Evolutionary conservation across 2,888 invertebrate genomes (phyloP), one percentile per base, ranked within the genome.

Genomic region (Gastracanthus pulcherrimus): DNA sequence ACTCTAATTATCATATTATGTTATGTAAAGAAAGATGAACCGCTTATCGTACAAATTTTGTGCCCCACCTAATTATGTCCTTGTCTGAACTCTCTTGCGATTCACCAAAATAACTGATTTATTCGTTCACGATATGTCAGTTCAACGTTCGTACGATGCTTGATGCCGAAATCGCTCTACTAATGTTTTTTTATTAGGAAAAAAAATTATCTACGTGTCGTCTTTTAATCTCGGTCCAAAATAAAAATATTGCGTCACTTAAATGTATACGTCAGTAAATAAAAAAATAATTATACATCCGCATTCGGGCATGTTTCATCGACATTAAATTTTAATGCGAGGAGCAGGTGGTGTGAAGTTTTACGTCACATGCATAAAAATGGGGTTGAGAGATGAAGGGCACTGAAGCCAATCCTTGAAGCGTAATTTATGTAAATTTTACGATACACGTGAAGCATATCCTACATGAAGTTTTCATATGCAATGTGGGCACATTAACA

Each of bases 361-460:
- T 58, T 29, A 16, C 7, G 36, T 29, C n/a, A n/a, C n/a, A n/a
- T n/a, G n/a, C n/a, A n/a, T n/a, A n/a, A n/a, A n/a, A n/a, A n/a
- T n/a, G n/a, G n/a, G n/a, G n/a, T n/a, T n/a, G n/a, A n/a, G n/a
- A n/a, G n/a, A n/a, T n/a, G n/a, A n/a, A n/a, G n/a, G n/a, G n/a
- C n/a, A n/a, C n/a, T n/a, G n/a, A n/a, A n/a, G n/a, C n/a, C n/a
- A n/a, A n/a, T n/a, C n/a, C n/a, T n/a, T n/a, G n/a, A n/a, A n/a
- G 19, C 38, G 13, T 76, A 76, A 76, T 67, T 48, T 76, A 69
- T 69, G 76, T 11, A 38, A 76, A 76, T 69, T 31, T 45, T 38
- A 45, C 23, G 26, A 11, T 67, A 34, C 13, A 31, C 60, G 45
- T 19, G 72, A 26, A 7, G 13, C 41, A 2, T n/a, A n/a, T n/a